Percentiles rank a stretch among this genome's conserved stretches.
Evolutionary conservation across 2,888 invertebrate species (phyloP).

Genomic region (Cosmia trapezina): DNA sequence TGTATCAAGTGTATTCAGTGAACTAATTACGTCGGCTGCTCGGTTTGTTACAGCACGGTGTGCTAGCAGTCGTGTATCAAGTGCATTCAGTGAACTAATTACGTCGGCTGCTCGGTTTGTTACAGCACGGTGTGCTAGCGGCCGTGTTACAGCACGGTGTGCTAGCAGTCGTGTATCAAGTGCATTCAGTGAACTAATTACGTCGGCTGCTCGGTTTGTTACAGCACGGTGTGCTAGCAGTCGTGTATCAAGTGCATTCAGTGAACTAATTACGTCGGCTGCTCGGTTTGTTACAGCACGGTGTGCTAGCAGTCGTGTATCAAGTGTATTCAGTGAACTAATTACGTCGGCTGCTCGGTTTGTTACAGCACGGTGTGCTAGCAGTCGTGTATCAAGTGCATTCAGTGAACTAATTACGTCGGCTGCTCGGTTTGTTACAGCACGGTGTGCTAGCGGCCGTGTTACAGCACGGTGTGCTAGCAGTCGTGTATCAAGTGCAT

Average conservation of each 20-base stretch:
- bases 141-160: conserved; percentile 66
- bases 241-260: conserved; percentile 78
- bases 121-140: conserved; percentile 71
- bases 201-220: conserved; percentile 82
- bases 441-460: conserved; percentile 67
- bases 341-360: conserved; percentile 83
- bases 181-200: conserved; percentile 85
- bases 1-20: conserved; percentile 80
- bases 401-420: conserved; percentile 84
- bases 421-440: conserved; percentile 84
- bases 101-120: conserved; percentile 83
- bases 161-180: conserved; percentile 69
- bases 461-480: conserved; percentile 68
- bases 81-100: conserved; percentile 85
- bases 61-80: conserved; percentile 68
- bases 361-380: conserved; percentile 74
- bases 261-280: conserved; percentile 84
- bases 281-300: conserved; percentile 79
- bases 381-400: conserved; percentile 74
- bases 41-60: conserved; percentile 79
- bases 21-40: conserved; percentile 84
- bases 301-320: conserved; percentile 70
- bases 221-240: conserved; percentile 67
- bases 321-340: conserved; percentile 83
- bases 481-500: conserved; percentile 75